These are phyloP conservation scores for Enteromius unitaeniatus DNA, from an alignment of 2,797 vertebrate species.

Conservation along the genomic window DNA sequence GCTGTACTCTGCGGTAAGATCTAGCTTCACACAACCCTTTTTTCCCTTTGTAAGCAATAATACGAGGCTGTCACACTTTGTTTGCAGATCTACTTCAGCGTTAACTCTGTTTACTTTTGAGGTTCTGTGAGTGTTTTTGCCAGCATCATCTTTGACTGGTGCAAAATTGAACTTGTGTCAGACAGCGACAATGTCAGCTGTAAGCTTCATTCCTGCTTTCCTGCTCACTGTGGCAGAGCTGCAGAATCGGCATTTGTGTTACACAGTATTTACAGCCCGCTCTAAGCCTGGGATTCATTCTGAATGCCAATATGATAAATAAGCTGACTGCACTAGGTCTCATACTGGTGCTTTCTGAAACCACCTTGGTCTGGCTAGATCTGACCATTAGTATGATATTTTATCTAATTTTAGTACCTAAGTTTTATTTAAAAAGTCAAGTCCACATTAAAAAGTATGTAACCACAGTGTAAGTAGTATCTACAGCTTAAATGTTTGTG, in stretches of 20 bases:
- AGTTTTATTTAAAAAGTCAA: background rate
- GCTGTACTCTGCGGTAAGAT: background rate
- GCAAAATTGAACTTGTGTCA: slow-evolving; percentile 34
- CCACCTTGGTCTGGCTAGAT: background rate
- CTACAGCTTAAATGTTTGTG: too few species aligned
- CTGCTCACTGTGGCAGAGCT: slow-evolving; percentile 39
- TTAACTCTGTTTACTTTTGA: slow-evolving; percentile 47
- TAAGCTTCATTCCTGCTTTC: slow-evolving; percentile 39
- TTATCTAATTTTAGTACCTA: background rate
- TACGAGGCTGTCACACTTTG: slow-evolving; percentile 16
- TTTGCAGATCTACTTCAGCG: slow-evolving; percentile 41
- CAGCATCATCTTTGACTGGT: slow-evolving; percentile 29
- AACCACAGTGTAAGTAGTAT: too few species aligned
- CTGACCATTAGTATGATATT: background rate
- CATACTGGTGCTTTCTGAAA: background rate
- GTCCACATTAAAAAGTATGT: too few species aligned
- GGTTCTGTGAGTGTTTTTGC: slow-evolving; percentile 19
- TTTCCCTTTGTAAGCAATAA: slow-evolving; percentile 47
- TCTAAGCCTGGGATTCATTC: background rate
- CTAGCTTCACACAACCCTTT: slow-evolving; percentile 5
- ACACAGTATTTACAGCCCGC: background rate
- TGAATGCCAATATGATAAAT: slow-evolving; percentile 13
- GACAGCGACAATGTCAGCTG: slow-evolving; percentile 21
- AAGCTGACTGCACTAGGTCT: background rate
- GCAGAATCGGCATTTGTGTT: slow-evolving; percentile 18